phyloP scores from a whole-genome alignment of 2,888 invertebrate species.

The Hypomecis atomaria region DNA sequence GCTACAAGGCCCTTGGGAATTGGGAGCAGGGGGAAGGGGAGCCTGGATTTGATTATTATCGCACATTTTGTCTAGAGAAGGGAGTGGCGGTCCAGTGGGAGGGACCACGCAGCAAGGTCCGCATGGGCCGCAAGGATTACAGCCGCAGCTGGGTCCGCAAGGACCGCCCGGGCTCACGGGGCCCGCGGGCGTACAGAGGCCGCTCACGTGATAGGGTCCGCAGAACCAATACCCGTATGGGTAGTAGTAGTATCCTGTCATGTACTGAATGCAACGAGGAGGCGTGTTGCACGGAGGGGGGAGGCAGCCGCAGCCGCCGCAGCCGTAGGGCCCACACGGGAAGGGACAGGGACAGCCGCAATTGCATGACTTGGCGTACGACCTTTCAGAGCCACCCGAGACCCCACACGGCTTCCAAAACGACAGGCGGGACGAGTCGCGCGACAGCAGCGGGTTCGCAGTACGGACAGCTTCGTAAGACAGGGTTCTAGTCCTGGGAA shows the following conservation, averaged over 20 bases:
- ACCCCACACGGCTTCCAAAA: constrained; percentile 27
- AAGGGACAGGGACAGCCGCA: constrained; percentile 51
- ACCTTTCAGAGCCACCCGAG: constrained; percentile 37
- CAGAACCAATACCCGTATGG: constrained; percentile 76
- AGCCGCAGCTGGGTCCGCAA: constrained; percentile 41
- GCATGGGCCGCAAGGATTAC: constrained; percentile 43
- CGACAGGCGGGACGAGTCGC: constrained; percentile 16
- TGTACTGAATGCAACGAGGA: constrained; percentile 67
- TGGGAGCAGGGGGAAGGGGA: constrained; percentile 29
- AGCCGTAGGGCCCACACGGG: constrained; percentile 55
- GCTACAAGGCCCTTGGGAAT: background rate
- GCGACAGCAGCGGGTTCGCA: constrained; percentile 8
- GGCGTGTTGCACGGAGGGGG: constrained; percentile 69
- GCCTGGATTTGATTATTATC: constrained; percentile 34
- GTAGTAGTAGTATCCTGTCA: constrained; percentile 76
- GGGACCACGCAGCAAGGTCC: constrained; percentile 32
- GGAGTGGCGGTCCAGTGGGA: constrained; percentile 11
- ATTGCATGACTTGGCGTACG: constrained; percentile 45
- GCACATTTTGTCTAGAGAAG: constrained; percentile 7
- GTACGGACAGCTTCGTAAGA: constrained; percentile 26
- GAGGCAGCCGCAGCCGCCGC: constrained; percentile 56
- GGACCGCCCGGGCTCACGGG: constrained; percentile 42
- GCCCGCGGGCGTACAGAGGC: constrained; percentile 55
- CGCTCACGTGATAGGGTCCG: constrained; percentile 69
- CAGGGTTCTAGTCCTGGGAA: constrained; percentile 44